phyloP scores from a whole-genome alignment of 1,140 invertebrate genomes.

The Nixonia krombeini region DNA sequence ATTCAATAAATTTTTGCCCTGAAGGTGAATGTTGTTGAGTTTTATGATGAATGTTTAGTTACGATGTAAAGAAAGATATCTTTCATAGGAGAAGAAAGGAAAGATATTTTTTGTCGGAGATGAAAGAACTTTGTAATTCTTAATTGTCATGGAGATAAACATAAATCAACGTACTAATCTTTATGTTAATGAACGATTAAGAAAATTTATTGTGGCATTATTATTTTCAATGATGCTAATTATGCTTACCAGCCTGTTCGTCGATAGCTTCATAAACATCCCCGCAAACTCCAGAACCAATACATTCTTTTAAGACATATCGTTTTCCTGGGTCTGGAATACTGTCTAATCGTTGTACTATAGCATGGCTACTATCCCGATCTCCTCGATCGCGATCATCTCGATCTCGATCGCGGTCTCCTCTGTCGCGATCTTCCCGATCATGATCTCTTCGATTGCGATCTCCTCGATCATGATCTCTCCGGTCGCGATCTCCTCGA shows the following conservation, averaged over 20 bases:
- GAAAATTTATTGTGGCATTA: no score
- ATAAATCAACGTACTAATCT: no score
- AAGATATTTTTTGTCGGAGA: no score
- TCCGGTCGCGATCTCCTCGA: conserved; percentile 18
- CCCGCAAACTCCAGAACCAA: conserved; percentile 83
- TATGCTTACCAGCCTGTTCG: conserved; percentile 74
- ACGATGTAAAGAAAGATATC: no score
- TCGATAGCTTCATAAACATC: conserved; percentile 84
- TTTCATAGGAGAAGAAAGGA: no score
- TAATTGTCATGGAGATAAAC: no score
- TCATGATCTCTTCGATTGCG: neutral
- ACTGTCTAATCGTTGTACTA: conserved; percentile 69
- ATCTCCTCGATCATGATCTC: neutral
- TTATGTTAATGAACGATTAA: no score
- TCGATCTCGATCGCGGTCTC: no score
- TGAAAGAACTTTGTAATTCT: no score
- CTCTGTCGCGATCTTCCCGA: conserved; percentile 16
- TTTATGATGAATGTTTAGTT: neutral
- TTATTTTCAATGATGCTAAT: no score
- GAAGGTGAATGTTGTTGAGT: neutral
- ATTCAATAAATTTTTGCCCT: conserved; percentile 13
- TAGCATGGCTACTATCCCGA: no score
- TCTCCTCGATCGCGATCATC: no score
- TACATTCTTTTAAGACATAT: conserved; percentile 77
- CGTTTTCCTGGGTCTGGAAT: conserved; percentile 78